A percentile compares a stretch with the other conserved stretches of the same genome.
Evolutionary conservation across 2,888 invertebrate genomes (phyloP).

Genomic region (Xylophagus ater): DNA sequence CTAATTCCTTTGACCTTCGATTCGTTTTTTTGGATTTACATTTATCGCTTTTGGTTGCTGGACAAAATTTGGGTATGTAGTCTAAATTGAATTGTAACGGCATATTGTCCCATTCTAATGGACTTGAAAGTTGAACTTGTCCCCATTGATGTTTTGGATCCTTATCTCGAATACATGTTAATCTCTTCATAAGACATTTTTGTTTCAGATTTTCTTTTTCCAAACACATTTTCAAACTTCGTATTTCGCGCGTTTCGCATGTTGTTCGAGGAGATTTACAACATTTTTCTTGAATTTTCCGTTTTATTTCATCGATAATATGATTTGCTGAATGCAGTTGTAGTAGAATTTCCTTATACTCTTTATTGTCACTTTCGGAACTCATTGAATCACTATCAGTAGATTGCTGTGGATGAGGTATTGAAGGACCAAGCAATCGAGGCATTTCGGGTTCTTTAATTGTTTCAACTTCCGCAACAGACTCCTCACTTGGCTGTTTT

Average conservation of each 20-base stretch:
- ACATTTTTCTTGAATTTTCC: constrained; percentile 26
- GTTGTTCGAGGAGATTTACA: constrained; percentile 25
- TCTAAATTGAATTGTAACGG: constrained; percentile 8
- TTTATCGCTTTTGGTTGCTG: constrained; percentile 1
- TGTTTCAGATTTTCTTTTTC: constrained; percentile 33
- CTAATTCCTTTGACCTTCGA: constrained; percentile 34
- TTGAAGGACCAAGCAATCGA: no score
- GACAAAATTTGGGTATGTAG: not conserved
- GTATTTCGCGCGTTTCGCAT: constrained; percentile 29
- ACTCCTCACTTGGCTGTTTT: no score
- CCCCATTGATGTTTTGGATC: constrained; percentile 29
- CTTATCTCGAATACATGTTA: constrained; percentile 30
- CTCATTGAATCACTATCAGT: no score
- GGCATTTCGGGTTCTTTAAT: no score
- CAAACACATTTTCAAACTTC: constrained; percentile 28
- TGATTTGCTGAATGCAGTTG: no score
- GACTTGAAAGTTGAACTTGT: constrained; percentile 29
- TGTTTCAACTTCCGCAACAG: no score
- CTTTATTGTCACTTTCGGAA: no score
- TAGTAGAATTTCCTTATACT: no score
- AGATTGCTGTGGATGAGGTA: no score
- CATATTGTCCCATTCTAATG: constrained; percentile 30
- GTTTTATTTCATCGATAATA: constrained; percentile 29
- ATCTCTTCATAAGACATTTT: constrained; percentile 27
- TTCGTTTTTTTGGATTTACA: not conserved